Evolutionary conservation across 2,888 invertebrate species (phyloP), one percentile per base, ranked within the genome.

Genomic region (Leptinotarsa tumamoca): DNA sequence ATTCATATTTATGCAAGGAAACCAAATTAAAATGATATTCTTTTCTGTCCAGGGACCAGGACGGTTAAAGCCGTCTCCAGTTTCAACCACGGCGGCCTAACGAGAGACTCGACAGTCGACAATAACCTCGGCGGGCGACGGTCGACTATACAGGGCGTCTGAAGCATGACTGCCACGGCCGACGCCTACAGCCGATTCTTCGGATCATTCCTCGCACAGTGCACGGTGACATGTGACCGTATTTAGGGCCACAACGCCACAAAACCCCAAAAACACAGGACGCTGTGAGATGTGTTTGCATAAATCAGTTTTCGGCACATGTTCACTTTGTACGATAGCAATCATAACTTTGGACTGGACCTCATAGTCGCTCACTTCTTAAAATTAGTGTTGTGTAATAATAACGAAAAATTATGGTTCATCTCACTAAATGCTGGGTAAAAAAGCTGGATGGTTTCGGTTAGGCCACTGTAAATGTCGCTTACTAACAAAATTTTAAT

Each of bases 381-480:
- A 85, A 86, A 85, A 85, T 87, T 86, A 86, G 87, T 87, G 85
- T 87, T 86, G 86, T 87, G 86, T 86, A 84, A 86, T 83, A 83
- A 84, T 87, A 87, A 86, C 83, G 83, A 85, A 81, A 68, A 83
- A 82, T 84, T 83, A 84, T 83, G 83, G 83, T 85, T 86, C 84
- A 86, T 86, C 83, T 86, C 85, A 85, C 84, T 84, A 52, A 56
- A 72, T 72, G 74, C 68, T 77, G 79, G 79, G 79, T 79, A 79
- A 79, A 79, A 79, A 79, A 78, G 79, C 75, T 78, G 74, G 76
- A 77, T 70, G 73, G 51, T 73, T 54, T 66, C 71, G 17, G 72
- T 58, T 75, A 43, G 73, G 70, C 33, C 71, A 63, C 43, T 69
- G 15, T 23, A 71, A 43, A 67, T 71, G 21, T 67, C 67, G 71